phyloP scores from a whole-genome alignment of 2,888 invertebrate species.

The Tinea trinotella region DNA sequence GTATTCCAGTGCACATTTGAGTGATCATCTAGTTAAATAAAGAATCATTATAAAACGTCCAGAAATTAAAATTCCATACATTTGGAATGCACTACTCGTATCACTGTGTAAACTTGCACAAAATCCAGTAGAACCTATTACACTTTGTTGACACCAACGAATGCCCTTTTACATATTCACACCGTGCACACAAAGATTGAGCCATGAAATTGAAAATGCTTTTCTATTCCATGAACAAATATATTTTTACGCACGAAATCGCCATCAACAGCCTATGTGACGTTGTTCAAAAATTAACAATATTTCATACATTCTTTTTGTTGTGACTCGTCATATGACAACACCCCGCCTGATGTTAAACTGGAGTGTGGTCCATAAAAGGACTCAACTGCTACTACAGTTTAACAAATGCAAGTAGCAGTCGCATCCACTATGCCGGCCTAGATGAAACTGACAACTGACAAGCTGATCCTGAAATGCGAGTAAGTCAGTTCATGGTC shows the following conservation, averaged over 20 bases:
- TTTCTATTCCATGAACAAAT: slow-evolving; percentile 56
- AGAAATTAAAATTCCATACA: background rate
- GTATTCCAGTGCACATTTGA: too few species aligned
- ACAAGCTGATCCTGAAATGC: too few species aligned
- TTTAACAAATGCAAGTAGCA: too few species aligned
- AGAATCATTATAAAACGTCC: background rate
- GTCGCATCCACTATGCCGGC: too few species aligned
- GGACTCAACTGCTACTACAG: too few species aligned
- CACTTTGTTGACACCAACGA: slow-evolving; percentile 68
- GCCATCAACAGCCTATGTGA: background rate
- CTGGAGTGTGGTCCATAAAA: too few species aligned
- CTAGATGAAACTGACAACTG: too few species aligned
- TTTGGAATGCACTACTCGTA: background rate
- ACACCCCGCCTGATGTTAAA: too few species aligned
- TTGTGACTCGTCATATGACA: too few species aligned
- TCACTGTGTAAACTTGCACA: slow-evolving; percentile 26
- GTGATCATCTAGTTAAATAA: background rate
- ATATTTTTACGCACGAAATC: slow-evolving; percentile 42
- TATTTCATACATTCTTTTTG: too few species aligned
- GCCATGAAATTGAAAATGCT: slow-evolving; percentile 70
- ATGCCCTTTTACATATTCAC: slow-evolving; percentile 69
- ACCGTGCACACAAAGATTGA: slow-evolving; percentile 69
- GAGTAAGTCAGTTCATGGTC: too few species aligned
- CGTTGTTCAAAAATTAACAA: too few species aligned
- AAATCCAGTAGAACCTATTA: slow-evolving; percentile 48